A percentile compares a stretch with the other conserved stretches of the same genome.
phyloP scores from a whole-genome alignment of 2,797 vertebrate species.

The Lagodon rhomboides region DNA sequence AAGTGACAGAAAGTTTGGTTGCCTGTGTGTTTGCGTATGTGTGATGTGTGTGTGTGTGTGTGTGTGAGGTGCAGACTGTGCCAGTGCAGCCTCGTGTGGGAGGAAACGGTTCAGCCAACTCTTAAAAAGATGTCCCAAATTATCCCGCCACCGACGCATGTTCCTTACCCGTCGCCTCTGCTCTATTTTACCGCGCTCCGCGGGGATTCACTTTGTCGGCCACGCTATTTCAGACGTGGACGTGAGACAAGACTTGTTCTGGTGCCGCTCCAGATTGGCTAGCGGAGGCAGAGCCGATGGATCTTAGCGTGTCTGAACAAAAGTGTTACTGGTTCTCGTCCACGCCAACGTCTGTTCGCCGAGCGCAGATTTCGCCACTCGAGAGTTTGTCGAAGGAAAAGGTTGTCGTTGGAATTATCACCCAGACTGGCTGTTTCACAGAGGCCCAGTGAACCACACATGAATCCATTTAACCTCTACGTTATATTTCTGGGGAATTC shows the following conservation, averaged over 20 bases:
- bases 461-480: not conserved
- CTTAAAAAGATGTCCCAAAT: conserved; percentile 74
- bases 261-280: conserved; percentile 66
- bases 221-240: conserved; percentile 67
- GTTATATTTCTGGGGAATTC: not conserved
- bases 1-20: conserved; percentile 58
- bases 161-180: conserved; percentile 59
- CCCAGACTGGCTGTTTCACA: conserved; percentile 26
- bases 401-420: conserved; percentile 35
- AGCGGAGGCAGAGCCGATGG: conserved; percentile 42
- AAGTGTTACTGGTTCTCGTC: conserved; percentile 62
- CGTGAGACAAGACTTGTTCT: conserved; percentile 56
- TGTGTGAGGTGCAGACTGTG: conserved; percentile 47
- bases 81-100: conserved; percentile 62
- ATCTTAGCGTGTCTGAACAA: conserved; percentile 41
- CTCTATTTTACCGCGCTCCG: conserved; percentile 80
- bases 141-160: conserved; percentile 76
- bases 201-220: conserved; percentile 65
- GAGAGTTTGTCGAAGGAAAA: conserved; percentile 49
- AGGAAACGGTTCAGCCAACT: conserved; percentile 73
- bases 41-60: conserved; percentile 21
- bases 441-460: not conserved
- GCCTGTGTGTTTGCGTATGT: conserved; percentile 5
- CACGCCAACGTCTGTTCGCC: conserved; percentile 50
- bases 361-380: conserved; percentile 45